Percentiles rank a stretch among this genome's conserved stretches.
Evolutionary conservation across 2,888 invertebrate genomes (phyloP).

Genomic region (Diplolepis rosae): DNA sequence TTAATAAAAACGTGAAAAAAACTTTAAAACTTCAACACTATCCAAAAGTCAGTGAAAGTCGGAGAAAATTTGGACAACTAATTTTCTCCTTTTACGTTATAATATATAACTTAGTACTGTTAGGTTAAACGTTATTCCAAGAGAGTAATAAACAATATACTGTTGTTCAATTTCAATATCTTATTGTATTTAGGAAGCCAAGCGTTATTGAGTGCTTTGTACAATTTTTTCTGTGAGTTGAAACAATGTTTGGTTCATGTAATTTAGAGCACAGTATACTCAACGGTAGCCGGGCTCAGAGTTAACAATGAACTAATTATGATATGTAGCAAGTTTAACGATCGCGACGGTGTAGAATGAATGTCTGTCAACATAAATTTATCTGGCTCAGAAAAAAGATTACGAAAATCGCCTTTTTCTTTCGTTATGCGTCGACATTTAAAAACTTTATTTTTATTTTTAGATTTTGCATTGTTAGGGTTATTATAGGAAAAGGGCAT

Average conservation of each 20-base stretch:
- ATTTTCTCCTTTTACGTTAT: no score
- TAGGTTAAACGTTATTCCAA: slow-evolving; percentile 28
- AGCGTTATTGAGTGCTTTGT: background rate
- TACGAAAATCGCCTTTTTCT: background rate
- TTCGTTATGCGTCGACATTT: no score
- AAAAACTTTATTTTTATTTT: no score
- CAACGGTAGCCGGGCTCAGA: slow-evolving; percentile 18
- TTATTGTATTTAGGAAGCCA: background rate
- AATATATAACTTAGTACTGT: slow-evolving; percentile 29
- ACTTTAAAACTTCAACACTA: no score
- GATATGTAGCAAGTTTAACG: slow-evolving; percentile 15
- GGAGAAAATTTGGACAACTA: no score
- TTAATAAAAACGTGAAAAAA: no score
- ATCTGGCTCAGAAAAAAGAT: background rate
- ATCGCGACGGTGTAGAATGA: slow-evolving; percentile 10
- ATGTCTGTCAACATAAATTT: slow-evolving; percentile 24
- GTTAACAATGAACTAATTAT: slow-evolving; percentile 24
- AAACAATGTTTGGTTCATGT: slow-evolving; percentile 8
- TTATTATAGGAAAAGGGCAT: no score
- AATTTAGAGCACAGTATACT: slow-evolving; percentile 12
- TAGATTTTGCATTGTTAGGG: no score
- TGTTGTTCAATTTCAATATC: slow-evolving; percentile 15
- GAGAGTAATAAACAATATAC: slow-evolving; percentile 32
- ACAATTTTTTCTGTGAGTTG: slow-evolving; percentile 1
- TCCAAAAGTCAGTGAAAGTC: no score